These are phyloP conservation scores for Melanostoma scalare DNA, from an alignment of 2,888 invertebrate genomes.

Conservation along the genomic window DNA sequence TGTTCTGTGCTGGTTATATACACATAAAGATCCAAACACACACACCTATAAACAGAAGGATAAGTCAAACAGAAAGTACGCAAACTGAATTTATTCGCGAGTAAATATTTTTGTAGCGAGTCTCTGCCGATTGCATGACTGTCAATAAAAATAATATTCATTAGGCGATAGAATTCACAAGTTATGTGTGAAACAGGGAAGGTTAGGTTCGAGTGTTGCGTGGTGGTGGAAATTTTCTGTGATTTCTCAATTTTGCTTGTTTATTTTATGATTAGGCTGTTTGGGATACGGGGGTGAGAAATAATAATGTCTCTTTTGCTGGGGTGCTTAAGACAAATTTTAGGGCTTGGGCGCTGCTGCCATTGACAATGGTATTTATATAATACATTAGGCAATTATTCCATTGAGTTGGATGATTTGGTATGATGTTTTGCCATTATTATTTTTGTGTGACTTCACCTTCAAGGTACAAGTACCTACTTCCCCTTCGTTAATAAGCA, in stretches of 20 bases:
- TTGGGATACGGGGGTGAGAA: neutral
- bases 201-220: neutral
- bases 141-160: conserved; percentile 72
- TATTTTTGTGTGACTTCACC: conserved; percentile 26
- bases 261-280: conserved; percentile 51
- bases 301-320: conserved; percentile 20
- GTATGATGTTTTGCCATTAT: conserved; percentile 25
- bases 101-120: conserved; percentile 67
- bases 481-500: too few species aligned
- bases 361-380: conserved; percentile 22
- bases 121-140: conserved; percentile 67
- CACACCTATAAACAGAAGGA: neutral
- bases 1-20: neutral
- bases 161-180: conserved; percentile 70
- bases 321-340: conserved; percentile 28
- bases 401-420: conserved; percentile 34
- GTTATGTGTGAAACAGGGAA: conserved; percentile 48
- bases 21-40: neutral
- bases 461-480: neutral
- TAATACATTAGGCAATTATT: conserved; percentile 29
- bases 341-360: conserved; percentile 1
- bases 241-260: conserved; percentile 62
- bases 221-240: neutral
- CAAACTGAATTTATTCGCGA: conserved; percentile 70
- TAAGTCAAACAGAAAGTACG: conserved; percentile 57